Conservation (phyloP, 2,797 vertebrate species). For the Notamacropus eugenii region DNA sequence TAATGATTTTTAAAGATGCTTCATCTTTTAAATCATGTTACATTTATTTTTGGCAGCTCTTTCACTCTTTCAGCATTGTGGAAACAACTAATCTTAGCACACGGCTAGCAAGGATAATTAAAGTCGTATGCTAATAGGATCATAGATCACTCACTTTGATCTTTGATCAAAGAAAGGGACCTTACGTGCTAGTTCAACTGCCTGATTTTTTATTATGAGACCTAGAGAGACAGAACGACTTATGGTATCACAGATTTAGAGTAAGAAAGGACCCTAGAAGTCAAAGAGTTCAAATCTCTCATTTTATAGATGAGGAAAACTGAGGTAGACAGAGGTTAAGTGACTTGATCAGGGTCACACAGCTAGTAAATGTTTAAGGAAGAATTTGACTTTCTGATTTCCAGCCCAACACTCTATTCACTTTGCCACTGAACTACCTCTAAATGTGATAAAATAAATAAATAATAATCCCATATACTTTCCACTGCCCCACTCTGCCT, state of each 20-base stretch:
- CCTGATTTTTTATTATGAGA: not conserved
- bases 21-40: not conserved
- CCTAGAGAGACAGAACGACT: not conserved
- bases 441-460: not conserved
- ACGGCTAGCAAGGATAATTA: not conserved
- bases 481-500: no score
- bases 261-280: not conserved
- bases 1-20: not conserved
- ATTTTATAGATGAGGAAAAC: not conserved
- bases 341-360: not conserved
- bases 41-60: not conserved
- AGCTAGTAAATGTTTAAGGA: not conserved
- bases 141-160: not conserved
- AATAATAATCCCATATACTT: not conserved
- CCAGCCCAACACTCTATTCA: not conserved
- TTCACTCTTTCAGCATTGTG: not conserved
- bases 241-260: not conserved
- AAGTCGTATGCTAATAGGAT: not conserved
- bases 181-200: not conserved
- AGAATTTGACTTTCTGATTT: not conserved
- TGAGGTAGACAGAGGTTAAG: not conserved
- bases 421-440: not conserved
- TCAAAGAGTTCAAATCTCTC: not conserved
- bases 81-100: not conserved
- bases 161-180: not conserved